A percentile compares a stretch with the other conserved stretches of the same genome.
These are phyloP conservation scores for Drosophila seguyi DNA, from an alignment of 1,140 invertebrate genomes.

Conservation along the genomic window DNA sequence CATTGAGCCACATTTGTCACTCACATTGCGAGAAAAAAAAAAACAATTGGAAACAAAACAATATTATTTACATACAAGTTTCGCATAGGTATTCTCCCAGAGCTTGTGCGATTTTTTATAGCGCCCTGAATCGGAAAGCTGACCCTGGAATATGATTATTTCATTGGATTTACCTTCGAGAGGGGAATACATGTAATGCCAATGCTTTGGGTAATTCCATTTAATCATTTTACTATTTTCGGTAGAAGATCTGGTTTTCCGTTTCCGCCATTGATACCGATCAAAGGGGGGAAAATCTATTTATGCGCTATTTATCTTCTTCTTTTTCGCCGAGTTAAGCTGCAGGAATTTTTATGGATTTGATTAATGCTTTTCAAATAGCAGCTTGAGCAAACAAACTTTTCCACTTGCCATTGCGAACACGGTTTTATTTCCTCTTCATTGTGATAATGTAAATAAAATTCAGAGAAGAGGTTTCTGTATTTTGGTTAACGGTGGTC, in stretches of 20 bases:
- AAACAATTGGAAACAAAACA: conserved; percentile 30
- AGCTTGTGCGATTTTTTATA: conserved; percentile 28
- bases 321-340: conserved; percentile 28
- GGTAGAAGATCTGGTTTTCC: conserved; percentile 15
- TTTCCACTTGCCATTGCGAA: conserved; percentile 38
- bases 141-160: conserved; percentile 58
- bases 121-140: conserved; percentile 54
- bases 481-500: too few relatives aligned
- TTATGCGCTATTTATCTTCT: conserved; percentile 37
- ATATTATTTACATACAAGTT: conserved; percentile 42
- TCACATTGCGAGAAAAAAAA: conserved; percentile 12
- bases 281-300: conserved; percentile 33
- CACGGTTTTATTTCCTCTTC: conserved; percentile 38
- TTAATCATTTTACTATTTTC: conserved; percentile 41
- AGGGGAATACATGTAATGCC: conserved; percentile 12
- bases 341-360: conserved; percentile 43
- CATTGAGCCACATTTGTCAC: conserved; percentile 34
- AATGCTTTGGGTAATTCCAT: conserved; percentile 1
- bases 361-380: conserved; percentile 57
- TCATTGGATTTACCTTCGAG: conserved; percentile 16
- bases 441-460: conserved; percentile 40
- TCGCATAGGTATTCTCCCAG: conserved; percentile 51
- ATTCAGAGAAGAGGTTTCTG: conserved; percentile 1
- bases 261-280: conserved; percentile 26
- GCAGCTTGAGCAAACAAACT: conserved; percentile 29